Evolutionary conservation across 2,888 invertebrate species (phyloP).

Genomic region (Lobophora halterata): DNA sequence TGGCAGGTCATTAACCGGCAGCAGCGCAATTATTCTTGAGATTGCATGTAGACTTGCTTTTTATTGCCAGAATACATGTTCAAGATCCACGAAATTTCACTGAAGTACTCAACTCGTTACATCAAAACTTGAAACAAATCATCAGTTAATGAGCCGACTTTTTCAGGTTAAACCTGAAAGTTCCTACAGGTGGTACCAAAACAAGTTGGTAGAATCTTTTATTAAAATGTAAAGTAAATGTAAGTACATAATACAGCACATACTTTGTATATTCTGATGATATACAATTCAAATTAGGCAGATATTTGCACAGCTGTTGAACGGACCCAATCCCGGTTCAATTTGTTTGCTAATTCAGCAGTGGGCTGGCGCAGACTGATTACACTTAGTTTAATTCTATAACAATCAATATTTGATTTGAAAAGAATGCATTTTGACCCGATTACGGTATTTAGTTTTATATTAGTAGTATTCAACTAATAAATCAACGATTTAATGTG

Average conservation of each 20-base stretch:
- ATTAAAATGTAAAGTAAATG: too few relatives aligned
- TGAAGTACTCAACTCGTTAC: not conserved
- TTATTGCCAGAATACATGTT: slow-evolving; percentile 30
- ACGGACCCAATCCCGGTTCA: slow-evolving; percentile 35
- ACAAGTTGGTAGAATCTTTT: too few relatives aligned
- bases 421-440: slow-evolving; percentile 1
- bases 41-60: slow-evolving; percentile 37
- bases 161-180: not conserved
- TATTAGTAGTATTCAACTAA: too few relatives aligned
- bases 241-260: too few relatives aligned
- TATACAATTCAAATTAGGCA: slow-evolving; percentile 30
- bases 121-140: not conserved
- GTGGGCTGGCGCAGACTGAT: slow-evolving; percentile 24
- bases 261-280: too few relatives aligned
- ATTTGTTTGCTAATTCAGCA: slow-evolving; percentile 42
- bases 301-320: slow-evolving; percentile 42
- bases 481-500: too few relatives aligned
- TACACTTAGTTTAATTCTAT: slow-evolving; percentile 31
- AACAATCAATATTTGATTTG: slow-evolving; percentile 14
- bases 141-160: not conserved
- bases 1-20: slow-evolving; percentile 58
- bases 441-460: too few relatives aligned
- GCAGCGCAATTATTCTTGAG: slow-evolving; percentile 39
- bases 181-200: slow-evolving; percentile 8
- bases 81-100: slow-evolving; percentile 16